phyloP scores from a whole-genome alignment of 2,888 invertebrate species.

The Pristionchus maxplancki region DNA sequence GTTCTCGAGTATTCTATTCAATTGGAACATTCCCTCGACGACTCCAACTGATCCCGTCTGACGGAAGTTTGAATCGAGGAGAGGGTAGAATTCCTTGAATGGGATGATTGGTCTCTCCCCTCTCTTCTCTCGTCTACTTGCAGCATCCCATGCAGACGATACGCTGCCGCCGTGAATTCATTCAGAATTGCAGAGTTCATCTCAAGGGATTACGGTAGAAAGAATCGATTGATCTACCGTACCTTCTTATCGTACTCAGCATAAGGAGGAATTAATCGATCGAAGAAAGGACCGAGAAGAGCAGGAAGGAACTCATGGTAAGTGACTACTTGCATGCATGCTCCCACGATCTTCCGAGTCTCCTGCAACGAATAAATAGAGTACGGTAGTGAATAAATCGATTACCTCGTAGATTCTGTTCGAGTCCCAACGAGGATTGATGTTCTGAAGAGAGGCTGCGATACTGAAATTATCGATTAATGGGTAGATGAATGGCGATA shows the following conservation, averaged over 20 bases:
- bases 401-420: slow-evolving; percentile 70
- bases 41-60: slow-evolving; percentile 65
- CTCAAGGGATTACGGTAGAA: no score
- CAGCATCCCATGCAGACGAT: slow-evolving; percentile 93
- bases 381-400: background rate
- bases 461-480: slow-evolving; percentile 59
- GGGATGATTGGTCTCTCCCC: no score
- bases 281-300: slow-evolving; percentile 85
- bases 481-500: no score
- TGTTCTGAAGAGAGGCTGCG: slow-evolving; percentile 68
- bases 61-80: slow-evolving; percentile 66
- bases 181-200: slow-evolving; percentile 90
- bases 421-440: slow-evolving; percentile 76
- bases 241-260: slow-evolving; percentile 80
- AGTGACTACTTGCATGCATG: slow-evolving; percentile 75
- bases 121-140: slow-evolving; percentile 84
- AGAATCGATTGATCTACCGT: background rate
- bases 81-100: slow-evolving; percentile 69
- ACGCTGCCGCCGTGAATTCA: slow-evolving; percentile 95
- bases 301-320: slow-evolving; percentile 89
- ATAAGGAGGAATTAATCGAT: slow-evolving; percentile 86
- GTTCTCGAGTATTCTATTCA: slow-evolving; percentile 78
- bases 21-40: slow-evolving; percentile 61
- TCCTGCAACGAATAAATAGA: slow-evolving; percentile 67
- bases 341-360: slow-evolving; percentile 79